Evolutionary conservation across 1,140 invertebrate species (phyloP), one percentile per base, ranked within the genome.

Genomic region (Adoxophyes honmai): DNA sequence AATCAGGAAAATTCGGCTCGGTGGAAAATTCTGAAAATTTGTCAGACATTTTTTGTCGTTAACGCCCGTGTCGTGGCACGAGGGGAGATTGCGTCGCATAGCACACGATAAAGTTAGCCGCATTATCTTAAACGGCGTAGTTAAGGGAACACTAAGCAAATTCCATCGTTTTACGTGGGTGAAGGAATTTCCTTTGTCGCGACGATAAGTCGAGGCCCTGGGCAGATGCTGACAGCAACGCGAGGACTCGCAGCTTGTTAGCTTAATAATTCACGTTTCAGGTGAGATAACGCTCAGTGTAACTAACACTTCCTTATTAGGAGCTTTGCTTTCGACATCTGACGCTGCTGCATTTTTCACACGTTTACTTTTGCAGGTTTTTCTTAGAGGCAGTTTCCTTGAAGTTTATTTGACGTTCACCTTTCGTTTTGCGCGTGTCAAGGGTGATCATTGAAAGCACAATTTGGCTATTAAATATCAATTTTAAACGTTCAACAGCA

Each of bases 91-190:
- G 34, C 34, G 3, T 36, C 42, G 10, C 18, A 48, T 7, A 48
- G n/a, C 10, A n/a, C 10, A n/a, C 42, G 21, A 48, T 48, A 48
- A 48, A 16, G 42, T 11, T 21, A 11, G 21, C 18, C 21, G 21
- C 42, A 48, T 48, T 48, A 48, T 48, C 42, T 21, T 48, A 48
- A 48, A 48, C 42, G 42, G 6, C 11, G 42, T 48, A 48, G 42
- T 33, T 33, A 48, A 48, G 42, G 21, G 21, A 33, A 13, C 21
- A 18, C 42, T 33, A 48, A 48, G 42, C 21, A 48, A 48, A 48
- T 48, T 48, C 42, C 42, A 28, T 33, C 18, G 21, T 7, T 48
- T 7, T 2, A 38, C n/a, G 21, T 48, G 42, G 42, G 42, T 28
- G 42, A 18, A 28, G 42, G 42, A 48, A 48, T 48, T 48, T 48